phyloP scores from a whole-genome alignment of 2,113 vertebrate genomes.

The Hystrix cristata region DNA sequence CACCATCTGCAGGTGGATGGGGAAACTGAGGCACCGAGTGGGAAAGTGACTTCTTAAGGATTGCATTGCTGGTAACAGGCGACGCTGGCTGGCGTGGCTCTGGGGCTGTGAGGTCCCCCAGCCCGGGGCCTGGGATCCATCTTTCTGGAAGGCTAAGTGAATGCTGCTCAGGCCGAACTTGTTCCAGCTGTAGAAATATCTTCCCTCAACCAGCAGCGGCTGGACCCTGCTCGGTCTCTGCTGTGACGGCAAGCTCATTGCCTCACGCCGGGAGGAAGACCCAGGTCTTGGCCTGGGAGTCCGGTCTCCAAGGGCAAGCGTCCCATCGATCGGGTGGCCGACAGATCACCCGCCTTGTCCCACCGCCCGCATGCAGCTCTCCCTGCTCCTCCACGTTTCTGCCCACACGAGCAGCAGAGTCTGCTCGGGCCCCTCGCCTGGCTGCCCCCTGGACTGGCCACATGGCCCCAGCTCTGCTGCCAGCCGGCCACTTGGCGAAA shows the following conservation, averaged over 20 bases:
- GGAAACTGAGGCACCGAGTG: background rate
- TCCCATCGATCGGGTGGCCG: background rate
- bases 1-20: background rate
- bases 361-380: background rate
- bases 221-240: fast-evolving
- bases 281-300: background rate
- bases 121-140: background rate
- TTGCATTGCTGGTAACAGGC: background rate
- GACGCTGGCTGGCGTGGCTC: background rate
- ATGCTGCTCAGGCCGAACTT: no score
- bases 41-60: background rate
- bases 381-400: background rate
- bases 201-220: background rate
- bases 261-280: background rate
- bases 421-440: background rate
- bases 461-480: background rate
- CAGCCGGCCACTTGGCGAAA: background rate
- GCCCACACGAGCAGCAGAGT: background rate
- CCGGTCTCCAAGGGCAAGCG: background rate
- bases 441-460: background rate
- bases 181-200: no score
- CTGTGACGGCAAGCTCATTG: background rate
- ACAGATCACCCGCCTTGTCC: background rate
- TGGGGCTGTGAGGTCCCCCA: background rate
- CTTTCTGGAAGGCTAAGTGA: no score